Conservation (phyloP, 1,140 invertebrate genomes). For the Drosophila aff. region DNA sequence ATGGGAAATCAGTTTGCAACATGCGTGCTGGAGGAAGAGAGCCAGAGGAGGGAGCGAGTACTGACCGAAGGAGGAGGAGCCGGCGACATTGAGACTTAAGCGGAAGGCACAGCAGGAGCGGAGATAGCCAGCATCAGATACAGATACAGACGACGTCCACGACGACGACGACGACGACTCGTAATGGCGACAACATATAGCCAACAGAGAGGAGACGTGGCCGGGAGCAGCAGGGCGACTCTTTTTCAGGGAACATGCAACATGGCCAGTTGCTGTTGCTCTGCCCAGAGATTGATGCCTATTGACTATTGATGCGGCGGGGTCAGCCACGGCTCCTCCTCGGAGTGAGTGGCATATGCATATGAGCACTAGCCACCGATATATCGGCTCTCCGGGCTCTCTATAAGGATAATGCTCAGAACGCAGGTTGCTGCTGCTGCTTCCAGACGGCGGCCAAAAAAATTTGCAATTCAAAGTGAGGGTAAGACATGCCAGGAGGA, state of each 20-base stretch:
- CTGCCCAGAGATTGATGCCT: constrained; percentile 73
- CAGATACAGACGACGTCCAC: constrained; percentile 47
- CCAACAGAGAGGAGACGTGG: constrained; percentile 10
- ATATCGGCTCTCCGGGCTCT: constrained; percentile 23
- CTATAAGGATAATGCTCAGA: constrained; percentile 74
- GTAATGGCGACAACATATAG: constrained; percentile 77
- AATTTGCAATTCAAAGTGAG: constrained; percentile 75
- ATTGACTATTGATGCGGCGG: constrained; percentile 78
- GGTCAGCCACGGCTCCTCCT: constrained; percentile 30
- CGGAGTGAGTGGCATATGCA: constrained; percentile 73
- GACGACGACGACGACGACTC: constrained; percentile 39
- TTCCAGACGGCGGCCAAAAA: constrained; percentile 19
- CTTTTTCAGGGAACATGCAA: constrained; percentile 56
- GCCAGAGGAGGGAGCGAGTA: not conserved
- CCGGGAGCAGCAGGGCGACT: constrained; percentile 12
- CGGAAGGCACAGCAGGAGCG: constrained; percentile 84
- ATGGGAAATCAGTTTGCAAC: constrained; percentile 85
- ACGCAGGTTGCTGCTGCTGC: constrained; percentile 62
- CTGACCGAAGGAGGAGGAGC: constrained; percentile 15
- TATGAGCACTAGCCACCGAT: constrained; percentile 63
- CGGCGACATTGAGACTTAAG: constrained; percentile 79
- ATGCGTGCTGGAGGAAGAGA: constrained; percentile 56
- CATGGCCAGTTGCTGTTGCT: constrained; percentile 59
- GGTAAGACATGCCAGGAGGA: not conserved
- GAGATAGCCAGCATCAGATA: constrained; percentile 85